A percentile compares a stretch with the other conserved stretches of the same genome.
These are phyloP conservation scores for Monochamus alternatus DNA, from an alignment of 2,888 invertebrate genomes.

Conservation along the genomic window DNA sequence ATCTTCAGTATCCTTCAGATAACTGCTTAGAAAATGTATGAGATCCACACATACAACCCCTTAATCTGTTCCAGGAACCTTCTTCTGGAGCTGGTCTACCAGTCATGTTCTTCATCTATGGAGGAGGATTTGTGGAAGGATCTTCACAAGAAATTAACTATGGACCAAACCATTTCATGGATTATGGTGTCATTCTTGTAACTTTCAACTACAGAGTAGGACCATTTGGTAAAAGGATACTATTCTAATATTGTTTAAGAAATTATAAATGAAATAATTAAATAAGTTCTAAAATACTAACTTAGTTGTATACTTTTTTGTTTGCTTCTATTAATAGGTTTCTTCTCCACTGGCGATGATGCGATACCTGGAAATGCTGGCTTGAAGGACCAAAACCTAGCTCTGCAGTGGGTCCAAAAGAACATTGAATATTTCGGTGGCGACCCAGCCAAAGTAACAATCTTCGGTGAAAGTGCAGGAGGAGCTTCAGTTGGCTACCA, in stretches of 20 bases:
- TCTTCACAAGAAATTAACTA: slow-evolving; percentile 57
- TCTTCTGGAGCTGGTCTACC: slow-evolving; percentile 59
- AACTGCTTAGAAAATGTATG: too few species aligned
- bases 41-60: not conserved
- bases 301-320: too few species aligned
- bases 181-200: slow-evolving; percentile 77
- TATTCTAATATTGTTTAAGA: too few species aligned
- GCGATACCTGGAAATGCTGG: slow-evolving; percentile 63
- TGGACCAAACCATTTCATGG: slow-evolving; percentile 72
- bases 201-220: slow-evolving; percentile 82
- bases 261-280: too few species aligned
- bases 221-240: slow-evolving; percentile 72
- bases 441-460: slow-evolving; percentile 60
- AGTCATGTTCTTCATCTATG: slow-evolving; percentile 69
- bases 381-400: slow-evolving; percentile 62
- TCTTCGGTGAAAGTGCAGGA: slow-evolving; percentile 65
- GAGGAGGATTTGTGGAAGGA: slow-evolving; percentile 68
- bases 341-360: slow-evolving; percentile 61
- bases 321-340: slow-evolving; percentile 49
- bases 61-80: slow-evolving; percentile 44
- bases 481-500: slow-evolving; percentile 62
- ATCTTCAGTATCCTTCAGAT: too few species aligned
- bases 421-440: slow-evolving; percentile 63
- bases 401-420: slow-evolving; percentile 60
- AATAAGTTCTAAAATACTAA: too few species aligned